Evolutionary conservation across 2,888 invertebrate species (phyloP).

Genomic region (Papilio demoleus): DNA sequence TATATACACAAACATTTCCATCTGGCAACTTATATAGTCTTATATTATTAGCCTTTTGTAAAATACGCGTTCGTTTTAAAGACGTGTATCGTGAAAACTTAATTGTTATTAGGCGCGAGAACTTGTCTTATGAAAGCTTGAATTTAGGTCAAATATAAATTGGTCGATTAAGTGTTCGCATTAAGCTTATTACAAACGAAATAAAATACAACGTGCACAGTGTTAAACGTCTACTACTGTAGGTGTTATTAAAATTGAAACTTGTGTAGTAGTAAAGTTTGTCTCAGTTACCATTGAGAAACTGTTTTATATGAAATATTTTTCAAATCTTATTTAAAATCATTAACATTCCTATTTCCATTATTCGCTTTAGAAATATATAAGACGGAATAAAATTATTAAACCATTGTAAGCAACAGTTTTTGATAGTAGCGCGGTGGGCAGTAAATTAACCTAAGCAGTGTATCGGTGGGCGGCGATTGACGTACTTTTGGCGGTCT

Average conservation of each 20-base stretch:
- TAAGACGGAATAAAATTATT: background rate
- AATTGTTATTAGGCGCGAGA: conserved; percentile 9
- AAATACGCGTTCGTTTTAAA: conserved; percentile 31
- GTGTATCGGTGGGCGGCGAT: conserved; percentile 74
- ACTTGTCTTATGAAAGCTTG: conserved; percentile 8
- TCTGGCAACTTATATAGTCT: conserved; percentile 49
- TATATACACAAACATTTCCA: conserved; percentile 51
- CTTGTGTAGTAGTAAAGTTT: background rate
- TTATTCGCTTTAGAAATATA: background rate
- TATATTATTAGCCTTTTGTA: conserved; percentile 36
- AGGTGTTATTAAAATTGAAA: background rate
- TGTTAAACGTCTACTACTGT: background rate
- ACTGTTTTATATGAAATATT: background rate
- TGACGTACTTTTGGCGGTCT: conserved; percentile 79
- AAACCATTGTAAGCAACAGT: conserved; percentile 36
- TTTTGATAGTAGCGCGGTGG: conserved; percentile 48
- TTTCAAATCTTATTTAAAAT: background rate
- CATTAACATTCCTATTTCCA: background rate
- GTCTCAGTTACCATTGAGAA: background rate
- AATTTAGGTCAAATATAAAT: background rate
- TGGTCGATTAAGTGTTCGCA: background rate
- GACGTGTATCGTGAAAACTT: conserved; percentile 9
- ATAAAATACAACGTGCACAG: background rate
- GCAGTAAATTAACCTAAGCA: conserved; percentile 58
- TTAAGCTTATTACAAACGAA: conserved; percentile 3